Evolutionary conservation across 2,797 vertebrate species (phyloP), one percentile per base, ranked within the genome.

Genomic region (Scarus forsteni): DNA sequence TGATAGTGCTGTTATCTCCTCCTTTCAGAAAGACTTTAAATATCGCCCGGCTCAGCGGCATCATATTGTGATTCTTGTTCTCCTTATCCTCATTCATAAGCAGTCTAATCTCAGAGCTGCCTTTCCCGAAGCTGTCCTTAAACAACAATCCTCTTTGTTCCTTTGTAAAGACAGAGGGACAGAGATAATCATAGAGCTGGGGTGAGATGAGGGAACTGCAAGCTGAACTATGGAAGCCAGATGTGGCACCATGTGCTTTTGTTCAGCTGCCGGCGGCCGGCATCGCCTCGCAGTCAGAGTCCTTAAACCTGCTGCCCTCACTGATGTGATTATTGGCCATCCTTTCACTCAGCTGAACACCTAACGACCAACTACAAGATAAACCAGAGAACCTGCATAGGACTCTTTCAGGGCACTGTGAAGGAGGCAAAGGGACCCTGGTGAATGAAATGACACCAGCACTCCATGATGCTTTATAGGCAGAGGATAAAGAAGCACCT

Each of bases 181-280:
- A 43, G 80, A 70, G 86, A 86, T 91, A 89, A 91, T 92, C 80
- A 90, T 36, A 91, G 88, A 74, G 83, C 66, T 52, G 81, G 67
- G 80, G 70, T 85, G 62, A 48, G 34, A 63, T 39, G 70, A 86
- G 74, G 79, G 69, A 69, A 80, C 87, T 64, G 87, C 80, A 70
- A 57, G 77, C 65, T 76, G 69, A 88, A 85, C 84, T 60, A 39
- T 39, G 75, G 75, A 89, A 85, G 82, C 91, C 91, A 92, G 91
- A 90, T 91, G 93, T 89, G 85, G 85, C 86, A 88, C 83, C 90
- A 87, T 90, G 89, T 89, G 90, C 87, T 92, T 92, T 93, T 84
- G 76, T 87, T 90, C 85, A 88, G 85, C 84, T 76, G 83, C 88
- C 89, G 86, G 77, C 66, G 75, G 84, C 79, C 78, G 64, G 70